Percentiles rank a stretch among this genome's conserved stretches.
These are phyloP conservation scores for Strigamia crassipes DNA, from an alignment of 2,888 invertebrate genomes.

Conservation along the genomic window DNA sequence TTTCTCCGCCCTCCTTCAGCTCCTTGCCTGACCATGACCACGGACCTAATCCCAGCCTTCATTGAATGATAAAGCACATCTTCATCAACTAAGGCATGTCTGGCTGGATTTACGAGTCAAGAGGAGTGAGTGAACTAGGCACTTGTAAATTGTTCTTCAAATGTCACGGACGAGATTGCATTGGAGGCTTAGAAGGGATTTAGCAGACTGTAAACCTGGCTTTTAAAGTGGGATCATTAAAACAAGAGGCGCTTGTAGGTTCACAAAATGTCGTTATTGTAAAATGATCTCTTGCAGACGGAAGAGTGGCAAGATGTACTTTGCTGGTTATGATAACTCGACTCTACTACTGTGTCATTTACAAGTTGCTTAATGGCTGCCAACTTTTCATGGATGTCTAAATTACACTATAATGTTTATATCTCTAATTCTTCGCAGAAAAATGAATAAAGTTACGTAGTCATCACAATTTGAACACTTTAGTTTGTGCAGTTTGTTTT, in stretches of 20 bases:
- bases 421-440: too few relatives aligned
- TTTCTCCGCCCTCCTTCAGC: not conserved
- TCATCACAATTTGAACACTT: too few relatives aligned
- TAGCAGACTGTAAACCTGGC: slow-evolving; percentile 25
- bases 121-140: not conserved
- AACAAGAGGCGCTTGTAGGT: slow-evolving; percentile 9
- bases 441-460: too few relatives aligned
- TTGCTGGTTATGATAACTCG: not conserved
- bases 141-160: slow-evolving; percentile 30
- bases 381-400: too few relatives aligned
- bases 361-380: too few relatives aligned
- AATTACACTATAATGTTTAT: too few relatives aligned
- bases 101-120: not conserved
- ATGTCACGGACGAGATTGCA: slow-evolving; percentile 17
- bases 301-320: not conserved
- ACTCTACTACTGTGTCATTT: not conserved
- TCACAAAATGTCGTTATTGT: slow-evolving; percentile 29
- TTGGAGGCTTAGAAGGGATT: slow-evolving; percentile 22
- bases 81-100: slow-evolving; percentile 22
- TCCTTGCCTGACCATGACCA: slow-evolving; percentile 15
- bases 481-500: too few relatives aligned
- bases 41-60: slow-evolving; percentile 6
- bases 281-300: not conserved
- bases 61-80: slow-evolving; percentile 26
- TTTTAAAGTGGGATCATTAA: slow-evolving; percentile 25